Evolutionary conservation across 2,888 invertebrate species (phyloP).

Genomic region (Drosophila austrosaltans): DNA sequence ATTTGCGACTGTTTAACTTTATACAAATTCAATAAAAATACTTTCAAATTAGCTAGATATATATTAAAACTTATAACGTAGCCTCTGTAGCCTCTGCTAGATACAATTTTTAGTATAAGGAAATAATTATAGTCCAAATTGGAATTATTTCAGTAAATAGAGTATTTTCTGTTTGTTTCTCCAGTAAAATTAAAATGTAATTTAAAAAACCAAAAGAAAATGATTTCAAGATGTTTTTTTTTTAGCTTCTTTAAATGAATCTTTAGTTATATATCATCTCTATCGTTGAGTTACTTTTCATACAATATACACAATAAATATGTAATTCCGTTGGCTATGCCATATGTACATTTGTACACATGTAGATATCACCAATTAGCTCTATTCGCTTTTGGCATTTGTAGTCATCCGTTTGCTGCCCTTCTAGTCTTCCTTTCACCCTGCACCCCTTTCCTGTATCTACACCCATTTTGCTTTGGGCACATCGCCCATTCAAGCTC

Average conservation of each 20-base stretch:
- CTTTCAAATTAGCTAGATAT: too few relatives aligned
- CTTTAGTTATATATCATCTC: neutral
- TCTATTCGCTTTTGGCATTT: slow-evolving; percentile 21
- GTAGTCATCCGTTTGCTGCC: slow-evolving; percentile 10
- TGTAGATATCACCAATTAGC: slow-evolving; percentile 29
- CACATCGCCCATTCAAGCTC: slow-evolving; percentile 42
- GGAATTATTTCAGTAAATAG: too few relatives aligned
- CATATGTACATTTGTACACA: slow-evolving; percentile 3
- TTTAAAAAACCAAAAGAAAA: too few relatives aligned
- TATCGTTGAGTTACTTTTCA: neutral
- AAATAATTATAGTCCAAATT: too few relatives aligned
- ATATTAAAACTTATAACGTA: too few relatives aligned
- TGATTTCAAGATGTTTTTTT: neutral
- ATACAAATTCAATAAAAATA: too few relatives aligned
- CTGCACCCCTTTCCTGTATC: neutral
- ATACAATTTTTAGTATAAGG: too few relatives aligned
- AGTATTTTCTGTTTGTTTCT: too few relatives aligned
- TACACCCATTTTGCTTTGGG: slow-evolving; percentile 24
- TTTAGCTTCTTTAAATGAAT: neutral
- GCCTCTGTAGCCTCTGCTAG: too few relatives aligned
- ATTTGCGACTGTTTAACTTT: too few relatives aligned
- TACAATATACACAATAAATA: neutral
- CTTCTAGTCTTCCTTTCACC: neutral
- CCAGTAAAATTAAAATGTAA: too few relatives aligned
- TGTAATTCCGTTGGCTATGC: slow-evolving; percentile 6